Base-by-base conservation (phyloP, 1,140 invertebrate species). In the Drosophila tropicalis region DNA sequence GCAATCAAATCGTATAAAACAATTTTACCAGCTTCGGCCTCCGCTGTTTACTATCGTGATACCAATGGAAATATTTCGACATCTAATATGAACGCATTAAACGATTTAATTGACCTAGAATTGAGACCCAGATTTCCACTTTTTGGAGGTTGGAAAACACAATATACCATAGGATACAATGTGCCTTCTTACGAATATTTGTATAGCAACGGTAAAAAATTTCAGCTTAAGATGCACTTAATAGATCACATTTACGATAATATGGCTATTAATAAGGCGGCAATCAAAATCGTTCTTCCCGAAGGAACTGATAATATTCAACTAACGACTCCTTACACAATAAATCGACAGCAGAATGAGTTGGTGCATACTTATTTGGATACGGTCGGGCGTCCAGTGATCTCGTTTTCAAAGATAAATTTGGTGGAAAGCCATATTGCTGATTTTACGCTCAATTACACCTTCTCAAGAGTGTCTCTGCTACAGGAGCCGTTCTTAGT, bases 31-130 rank as follows among this genome's bases (percentile, higher is more conserved):
- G 96, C 97, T 13, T 94, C 94, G 41, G 95, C 97, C 1, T 96
- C 97, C 10, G 94, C 95, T 62, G 98, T 99, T 81, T 97, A 98
- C 71, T 98, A 98, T 91, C 94, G 98, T 29, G 99, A 99, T 93
- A 98, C 98, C 78, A 99, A 99, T 93, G 99, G 99, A 25, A 99
- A 99, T 92, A 99, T 99, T 90, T 99, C 98, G 1, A 99, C 99
- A 5, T 99, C 98, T 1, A 96, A 98, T 91, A 96, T 99, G 92
- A 94, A 96, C 78, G 91, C 96, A 12, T 94, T 96, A 78, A 96
- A 97, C 77, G 98, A 99, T 91, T 96, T 97, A 39, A 97, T 99
- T 15, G 98, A 99, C 91, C 92, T 99, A 2, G 98, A 99, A 85
- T 93, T 99, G 1, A 94, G 97, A 54, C 99, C 99, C 2, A 93